phyloP scores from a whole-genome alignment of 2,888 invertebrate species.

The Ormia ochracea region DNA sequence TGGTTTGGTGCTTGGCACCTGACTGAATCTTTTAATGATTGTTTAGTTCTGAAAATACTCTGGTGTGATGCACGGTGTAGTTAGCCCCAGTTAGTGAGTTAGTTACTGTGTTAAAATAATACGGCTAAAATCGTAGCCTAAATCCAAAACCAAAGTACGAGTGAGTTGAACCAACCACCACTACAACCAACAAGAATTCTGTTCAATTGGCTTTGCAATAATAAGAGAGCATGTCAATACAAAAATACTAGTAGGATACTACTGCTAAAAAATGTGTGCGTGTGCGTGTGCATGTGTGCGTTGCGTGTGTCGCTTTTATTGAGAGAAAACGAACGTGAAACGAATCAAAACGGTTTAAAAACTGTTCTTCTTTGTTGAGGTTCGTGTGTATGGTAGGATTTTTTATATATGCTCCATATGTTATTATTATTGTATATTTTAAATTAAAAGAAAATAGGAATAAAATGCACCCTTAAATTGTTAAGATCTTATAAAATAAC shows the following conservation, averaged over 20 bases:
- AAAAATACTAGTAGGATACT: no score
- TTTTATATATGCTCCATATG: slow-evolving; percentile 45
- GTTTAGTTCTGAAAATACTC: slow-evolving; percentile 73
- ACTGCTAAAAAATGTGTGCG: no score
- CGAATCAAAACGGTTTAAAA: slow-evolving; percentile 65
- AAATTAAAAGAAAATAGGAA: neutral
- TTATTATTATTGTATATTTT: slow-evolving; percentile 18
- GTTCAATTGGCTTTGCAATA: no score
- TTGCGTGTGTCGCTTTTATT: neutral
- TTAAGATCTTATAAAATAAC: neutral
- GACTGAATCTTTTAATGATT: slow-evolving; percentile 76
- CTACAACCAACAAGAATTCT: slow-evolving; percentile 12
- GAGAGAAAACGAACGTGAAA: slow-evolving; percentile 62
- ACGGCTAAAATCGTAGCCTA: slow-evolving; percentile 64
- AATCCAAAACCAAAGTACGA: slow-evolving; percentile 60
- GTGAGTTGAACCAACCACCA: slow-evolving; percentile 29
- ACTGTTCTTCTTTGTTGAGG: slow-evolving; percentile 53
- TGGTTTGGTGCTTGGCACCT: slow-evolving; percentile 77
- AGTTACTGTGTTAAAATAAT: slow-evolving; percentile 46
- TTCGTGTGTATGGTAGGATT: slow-evolving; percentile 59
- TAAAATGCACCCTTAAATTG: slow-evolving; percentile 40
- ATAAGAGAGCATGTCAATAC: slow-evolving; percentile 22
- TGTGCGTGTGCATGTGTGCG: no score
- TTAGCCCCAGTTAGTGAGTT: slow-evolving; percentile 30
- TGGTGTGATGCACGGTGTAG: slow-evolving; percentile 66